Evolutionary conservation across 2,888 invertebrate species (phyloP), one percentile per base, ranked within the genome.

Genomic region (Noctua comes): DNA sequence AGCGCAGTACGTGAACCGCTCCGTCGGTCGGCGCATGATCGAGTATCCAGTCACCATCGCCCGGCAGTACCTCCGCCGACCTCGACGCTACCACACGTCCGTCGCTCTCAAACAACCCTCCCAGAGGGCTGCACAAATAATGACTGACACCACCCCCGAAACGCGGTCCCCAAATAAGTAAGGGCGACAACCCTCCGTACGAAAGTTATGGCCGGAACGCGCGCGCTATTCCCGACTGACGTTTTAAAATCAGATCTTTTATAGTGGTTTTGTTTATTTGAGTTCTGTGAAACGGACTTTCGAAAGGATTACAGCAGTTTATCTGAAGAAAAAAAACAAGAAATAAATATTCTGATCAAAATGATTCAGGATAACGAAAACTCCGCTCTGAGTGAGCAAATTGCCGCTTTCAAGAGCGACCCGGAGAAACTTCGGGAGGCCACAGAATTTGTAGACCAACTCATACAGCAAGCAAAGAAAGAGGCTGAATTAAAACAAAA

Each of bases 371-470:
- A 95, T 86, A 94, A 92, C 79, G 96, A 96, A 84, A 92, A 93
- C 64, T 91, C 93, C 64, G 92, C 93, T 46, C 90, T 97, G 82
- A 95, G 97, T 83, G 95, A 95, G 82, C 95, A 97, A 90, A 97
- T 97, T 90, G 96, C 96, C 68, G 96, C 97, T 84, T 97, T 97
- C 92, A 97, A 97, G 93, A 96, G 96, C 87, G 97, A 97, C 90
- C 97, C 97, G 64, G 97, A 97, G 82, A 97, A 97, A 93, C 97
- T 97, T 92, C 96, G 97, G 82, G 95, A 97, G 81, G 96, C 97
- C 73, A 95, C 96, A 82, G 97, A 97, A 88, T 97, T 97, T 93
- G 97, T 97, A 86, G 97, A 97, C 90, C 97, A 97, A 92, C 96
- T 97, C 80, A 96, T 97, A 91, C 96, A 97, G 91, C 97, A 97